Conservation (phyloP, 2,888 invertebrate species). For the Eustalomyia histrio region DNA sequence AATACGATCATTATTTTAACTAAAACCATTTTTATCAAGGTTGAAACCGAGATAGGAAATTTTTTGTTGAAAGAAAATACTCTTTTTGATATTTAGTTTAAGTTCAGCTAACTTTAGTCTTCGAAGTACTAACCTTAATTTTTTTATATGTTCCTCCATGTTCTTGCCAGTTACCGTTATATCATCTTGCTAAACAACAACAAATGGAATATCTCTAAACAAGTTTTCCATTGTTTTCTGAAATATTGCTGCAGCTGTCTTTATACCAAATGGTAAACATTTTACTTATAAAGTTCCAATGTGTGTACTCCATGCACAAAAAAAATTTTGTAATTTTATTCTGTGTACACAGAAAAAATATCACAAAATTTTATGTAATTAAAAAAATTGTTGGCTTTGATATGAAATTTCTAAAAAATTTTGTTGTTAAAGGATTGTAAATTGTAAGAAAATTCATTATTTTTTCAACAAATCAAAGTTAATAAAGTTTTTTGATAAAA, state of each 20-base stretch:
- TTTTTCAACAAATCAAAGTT: no score
- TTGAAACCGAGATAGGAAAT: conserved; percentile 1
- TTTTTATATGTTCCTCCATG: background rate
- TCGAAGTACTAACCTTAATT: background rate
- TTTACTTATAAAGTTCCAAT: background rate
- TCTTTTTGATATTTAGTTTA: conserved; percentile 24
- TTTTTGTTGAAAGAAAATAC: no score
- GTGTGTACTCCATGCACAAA: background rate
- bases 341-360: no score
- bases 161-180: background rate
- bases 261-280: background rate
- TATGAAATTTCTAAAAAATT: no score
- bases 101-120: conserved; percentile 6
- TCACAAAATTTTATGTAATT: no score
- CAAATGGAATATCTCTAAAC: background rate
- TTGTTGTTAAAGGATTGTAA: no score
- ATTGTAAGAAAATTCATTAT: no score
- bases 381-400: no score
- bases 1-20: conserved; percentile 36
- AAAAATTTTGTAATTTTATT: no score
- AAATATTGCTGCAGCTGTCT: no score
- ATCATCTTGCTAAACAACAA: background rate
- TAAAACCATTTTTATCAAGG: conserved; percentile 34
- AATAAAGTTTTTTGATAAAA: no score
- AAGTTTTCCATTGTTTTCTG: background rate